Evolutionary conservation across 1,140 invertebrate species (phyloP), one percentile per base, ranked within the genome.

Genomic region (Dryas iulia): DNA sequence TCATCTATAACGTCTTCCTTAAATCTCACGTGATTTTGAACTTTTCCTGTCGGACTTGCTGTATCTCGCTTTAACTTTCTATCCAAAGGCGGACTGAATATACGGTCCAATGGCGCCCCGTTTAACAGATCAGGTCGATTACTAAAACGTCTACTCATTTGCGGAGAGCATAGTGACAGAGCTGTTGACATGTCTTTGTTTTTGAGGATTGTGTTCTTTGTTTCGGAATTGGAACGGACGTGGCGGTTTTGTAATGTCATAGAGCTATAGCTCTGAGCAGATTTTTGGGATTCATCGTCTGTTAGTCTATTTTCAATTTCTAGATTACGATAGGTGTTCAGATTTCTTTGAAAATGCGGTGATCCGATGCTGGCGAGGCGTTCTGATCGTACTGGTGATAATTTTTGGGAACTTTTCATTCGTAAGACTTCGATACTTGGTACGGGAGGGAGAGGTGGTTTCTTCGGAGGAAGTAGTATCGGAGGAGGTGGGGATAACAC

Each of bases 371-470:
- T 93, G 8, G 93, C 93, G n/a, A 93, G 90, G 7, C 92, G 80
- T 71, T 89, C 86, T 24, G 85, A 73, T 35, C 86, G 85, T 14
- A 91, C 64, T 14, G 88, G 84, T 0, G 87, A 87, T 25, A 81
- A 80, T 86, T 91, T 92, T 35, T 90, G 79, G 3, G 83, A 77
- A 58, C 84, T 89, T 77, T 93, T 93, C 64, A 92, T 86, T 68
- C 93, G 78, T 66, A 92, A 80, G 3, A 93, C 90, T 83, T 93
- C 95, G 80, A 94, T 93, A 71, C 93, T 94, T 23, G 95, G 94
- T 54, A 95, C 94, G 7, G 95, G 95, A 67, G 95, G 95, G 70
- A 96, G 81, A 11, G 95, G 95, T 39, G 95, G 95, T 86, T 95
- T 96, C 82, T 94, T 94, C 26, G 94, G 94, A 12, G 94, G 94